Evolutionary conservation across 2,113 vertebrate genomes (phyloP).

Genomic region (Salvelinus namaycush): DNA sequence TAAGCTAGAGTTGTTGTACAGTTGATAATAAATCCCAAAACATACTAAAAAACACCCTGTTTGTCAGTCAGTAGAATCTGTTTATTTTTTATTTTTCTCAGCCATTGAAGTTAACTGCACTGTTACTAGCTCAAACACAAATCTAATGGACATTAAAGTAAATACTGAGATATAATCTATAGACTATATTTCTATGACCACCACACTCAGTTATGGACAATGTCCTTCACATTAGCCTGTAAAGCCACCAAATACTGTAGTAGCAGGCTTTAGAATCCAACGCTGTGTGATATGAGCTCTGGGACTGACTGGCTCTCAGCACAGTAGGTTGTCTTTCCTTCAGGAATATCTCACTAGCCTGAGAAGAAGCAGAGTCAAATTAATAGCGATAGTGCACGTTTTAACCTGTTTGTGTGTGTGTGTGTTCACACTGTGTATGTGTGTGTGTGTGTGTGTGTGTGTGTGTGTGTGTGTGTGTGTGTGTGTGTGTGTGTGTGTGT

Average conservation of each 20-base stretch:
- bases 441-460: too few relatives aligned
- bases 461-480: slow-evolving; percentile 1
- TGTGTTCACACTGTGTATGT: background rate
- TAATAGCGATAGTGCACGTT: slow-evolving; percentile 8
- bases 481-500: background rate
- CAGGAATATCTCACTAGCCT: slow-evolving; percentile 32
- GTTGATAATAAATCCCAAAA: slow-evolving; percentile 78
- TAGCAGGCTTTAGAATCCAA: too few relatives aligned
- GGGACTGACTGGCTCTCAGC: background rate
- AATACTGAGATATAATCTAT: slow-evolving; percentile 27
- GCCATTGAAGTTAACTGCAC: slow-evolving; percentile 63
- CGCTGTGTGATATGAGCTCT: too few relatives aligned
- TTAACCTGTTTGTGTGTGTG: slow-evolving; percentile 15
- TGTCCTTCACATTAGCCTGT: background rate
- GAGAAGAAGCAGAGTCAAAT: slow-evolving; percentile 40
- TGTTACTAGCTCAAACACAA: slow-evolving; percentile 27
- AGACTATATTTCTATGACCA: slow-evolving; percentile 31
- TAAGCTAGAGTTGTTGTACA: slow-evolving; percentile 68
- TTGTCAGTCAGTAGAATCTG: slow-evolving; percentile 59
- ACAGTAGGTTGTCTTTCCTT: slow-evolving; percentile 23
- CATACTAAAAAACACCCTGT: slow-evolving; percentile 80
- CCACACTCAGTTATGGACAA: slow-evolving; percentile 36
- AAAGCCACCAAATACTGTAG: background rate
- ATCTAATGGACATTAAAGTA: slow-evolving; percentile 55
- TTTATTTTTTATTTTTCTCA: slow-evolving; percentile 58